Evolutionary conservation across 2,113 vertebrate genomes (phyloP), one percentile per base, ranked within the genome.

Genomic region (Baryphthengus martii): DNA sequence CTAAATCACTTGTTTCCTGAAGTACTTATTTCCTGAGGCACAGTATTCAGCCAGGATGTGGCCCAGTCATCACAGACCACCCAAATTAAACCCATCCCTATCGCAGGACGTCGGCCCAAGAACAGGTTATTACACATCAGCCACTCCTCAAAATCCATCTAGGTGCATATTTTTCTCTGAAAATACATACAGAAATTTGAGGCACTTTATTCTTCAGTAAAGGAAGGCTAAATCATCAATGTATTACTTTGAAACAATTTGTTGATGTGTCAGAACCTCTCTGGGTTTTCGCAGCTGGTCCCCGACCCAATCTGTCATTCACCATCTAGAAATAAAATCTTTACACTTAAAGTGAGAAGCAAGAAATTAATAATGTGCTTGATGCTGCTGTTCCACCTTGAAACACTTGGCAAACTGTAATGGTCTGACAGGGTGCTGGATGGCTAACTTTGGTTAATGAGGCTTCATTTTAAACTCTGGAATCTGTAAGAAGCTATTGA

Each of bases 341-440:
- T 72, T 42, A 52, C 7, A 37, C 35, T 45, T 44, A 39, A 20
- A 72, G 21, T 0, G 0, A 82, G 59, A 1, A 0, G 12, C 17
- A 72, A 72, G 42, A 89, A 74, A 33, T n/a, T 85, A 85, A 13
- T 21, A 62, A 50, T 3, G 3, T 16, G 81, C 68, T 9, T 37
- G 65, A 66, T 74, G 61, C 42, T 53, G 26, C 17, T 25, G n/a
- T 44, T 90, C 52, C 42, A 74, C 45, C 61, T 67, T 77, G 49
- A 80, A 29, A 40, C 13, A 29, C 44, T 59, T 8, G 4, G 37
- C 28, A 56, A 63, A 53, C 49, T 45, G 15, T 18, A 45, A n/a
- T 21, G 16, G 33, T 53, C 39, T 88, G 50, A 91, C 18, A 16
- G 17, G 17, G 13, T 1, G 4, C 45, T 58, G 25, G 31, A 40